A percentile compares a stretch with the other conserved stretches of the same genome.
phyloP scores from a whole-genome alignment of 2,797 vertebrate species.

The Phalloptychus januarius region DNA sequence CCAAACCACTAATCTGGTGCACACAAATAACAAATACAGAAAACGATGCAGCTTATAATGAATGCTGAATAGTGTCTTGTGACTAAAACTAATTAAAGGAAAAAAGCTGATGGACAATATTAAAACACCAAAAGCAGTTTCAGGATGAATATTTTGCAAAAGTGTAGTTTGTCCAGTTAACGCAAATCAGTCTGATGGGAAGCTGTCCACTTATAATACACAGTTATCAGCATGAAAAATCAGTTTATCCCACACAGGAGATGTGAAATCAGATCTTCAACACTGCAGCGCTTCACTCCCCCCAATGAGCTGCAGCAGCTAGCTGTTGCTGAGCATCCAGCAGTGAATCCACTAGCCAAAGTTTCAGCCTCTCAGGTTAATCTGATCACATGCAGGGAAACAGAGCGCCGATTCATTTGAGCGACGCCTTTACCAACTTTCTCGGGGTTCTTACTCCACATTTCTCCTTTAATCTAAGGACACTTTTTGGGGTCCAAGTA shows the following conservation, averaged over 20 bases:
- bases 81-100: background rate
- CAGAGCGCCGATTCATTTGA: background rate
- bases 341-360: background rate
- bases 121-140: background rate
- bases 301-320: background rate
- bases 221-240: background rate
- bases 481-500: background rate
- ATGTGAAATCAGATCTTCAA: constrained; percentile 1
- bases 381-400: background rate
- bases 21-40: background rate
- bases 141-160: background rate
- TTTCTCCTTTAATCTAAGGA: background rate
- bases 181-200: background rate
- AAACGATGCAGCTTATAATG: background rate
- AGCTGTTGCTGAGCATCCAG: background rate
- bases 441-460: background rate
- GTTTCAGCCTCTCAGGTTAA: background rate
- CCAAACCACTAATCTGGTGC: background rate
- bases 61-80: background rate
- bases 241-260: background rate
- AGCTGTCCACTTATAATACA: background rate
- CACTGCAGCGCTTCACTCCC: background rate
- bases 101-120: background rate
- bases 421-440: background rate
- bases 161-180: background rate